Evolutionary conservation across 2,113 vertebrate genomes (phyloP).

Genomic region (Hydrolagus affinis): DNA sequence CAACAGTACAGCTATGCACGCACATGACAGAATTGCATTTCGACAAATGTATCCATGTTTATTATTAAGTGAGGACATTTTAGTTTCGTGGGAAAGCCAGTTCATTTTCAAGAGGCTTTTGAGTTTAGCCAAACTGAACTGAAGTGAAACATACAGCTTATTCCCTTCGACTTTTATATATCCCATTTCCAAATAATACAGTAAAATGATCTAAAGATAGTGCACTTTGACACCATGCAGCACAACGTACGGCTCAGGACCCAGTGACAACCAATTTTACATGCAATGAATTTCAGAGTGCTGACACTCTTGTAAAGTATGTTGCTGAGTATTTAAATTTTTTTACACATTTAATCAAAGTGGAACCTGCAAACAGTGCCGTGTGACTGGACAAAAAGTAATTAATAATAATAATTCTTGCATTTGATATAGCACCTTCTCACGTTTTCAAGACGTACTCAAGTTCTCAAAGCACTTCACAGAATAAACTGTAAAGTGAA

Average conservation of each 20-base stretch:
- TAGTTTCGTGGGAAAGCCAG: conserved; percentile 1
- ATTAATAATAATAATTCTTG: too few species aligned
- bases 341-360: not conserved
- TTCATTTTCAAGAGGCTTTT: conserved; percentile 10
- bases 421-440: too few species aligned
- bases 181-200: not conserved
- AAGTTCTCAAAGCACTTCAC: too few species aligned
- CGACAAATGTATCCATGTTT: conserved; percentile 53
- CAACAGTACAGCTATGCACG: conserved; percentile 61
- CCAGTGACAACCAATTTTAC: not conserved
- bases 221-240: too few species aligned
- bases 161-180: not conserved
- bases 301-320: not conserved
- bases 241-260: not conserved
- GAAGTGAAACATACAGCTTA: not conserved
- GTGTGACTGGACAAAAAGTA: too few species aligned
- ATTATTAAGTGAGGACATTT: conserved; percentile 25
- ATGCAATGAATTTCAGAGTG: not conserved
- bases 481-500: too few species aligned
- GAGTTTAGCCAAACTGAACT: not conserved
- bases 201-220: not conserved
- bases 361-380: not conserved
- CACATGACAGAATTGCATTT: conserved; percentile 35
- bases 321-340: not conserved
- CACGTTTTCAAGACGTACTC: too few species aligned